phyloP scores from a whole-genome alignment of 2,888 invertebrate genomes.

The Tetheella fluctuosa region DNA sequence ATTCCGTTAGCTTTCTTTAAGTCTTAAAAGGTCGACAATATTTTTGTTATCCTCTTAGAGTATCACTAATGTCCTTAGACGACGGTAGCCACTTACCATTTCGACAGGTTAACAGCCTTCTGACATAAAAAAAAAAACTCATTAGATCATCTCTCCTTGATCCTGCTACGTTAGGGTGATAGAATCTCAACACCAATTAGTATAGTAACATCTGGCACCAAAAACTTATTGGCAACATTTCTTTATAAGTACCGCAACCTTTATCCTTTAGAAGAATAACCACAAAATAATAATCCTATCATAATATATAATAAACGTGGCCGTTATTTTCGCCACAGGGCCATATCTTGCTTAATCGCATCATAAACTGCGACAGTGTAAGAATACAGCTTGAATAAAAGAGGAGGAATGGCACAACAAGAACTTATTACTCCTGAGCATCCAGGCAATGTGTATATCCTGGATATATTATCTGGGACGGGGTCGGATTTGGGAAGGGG shows the following conservation, averaged over 20 bases:
- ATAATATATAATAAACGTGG: not conserved
- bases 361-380: conserved; percentile 9
- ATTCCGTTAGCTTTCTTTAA: too few species aligned
- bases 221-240: not conserved
- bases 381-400: conserved; percentile 6
- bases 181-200: too few species aligned
- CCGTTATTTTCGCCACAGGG: not conserved
- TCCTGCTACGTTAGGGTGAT: too few species aligned
- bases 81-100: too few species aligned
- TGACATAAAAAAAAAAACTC: too few species aligned
- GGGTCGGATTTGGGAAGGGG: conserved; percentile 5
- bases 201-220: not conserved
- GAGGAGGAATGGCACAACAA: not conserved
- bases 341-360: not conserved
- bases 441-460: conserved; percentile 24
- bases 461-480: not conserved
- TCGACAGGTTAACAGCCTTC: too few species aligned
- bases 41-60: too few species aligned
- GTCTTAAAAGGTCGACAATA: too few species aligned
- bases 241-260: not conserved
- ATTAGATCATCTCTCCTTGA: too few species aligned
- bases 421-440: conserved; percentile 18
- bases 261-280: not conserved
- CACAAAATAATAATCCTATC: conserved; percentile 1
- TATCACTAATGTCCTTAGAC: too few species aligned